Base-by-base conservation (phyloP, 2,113 vertebrate genomes). In the Axis porcinus region DNA sequence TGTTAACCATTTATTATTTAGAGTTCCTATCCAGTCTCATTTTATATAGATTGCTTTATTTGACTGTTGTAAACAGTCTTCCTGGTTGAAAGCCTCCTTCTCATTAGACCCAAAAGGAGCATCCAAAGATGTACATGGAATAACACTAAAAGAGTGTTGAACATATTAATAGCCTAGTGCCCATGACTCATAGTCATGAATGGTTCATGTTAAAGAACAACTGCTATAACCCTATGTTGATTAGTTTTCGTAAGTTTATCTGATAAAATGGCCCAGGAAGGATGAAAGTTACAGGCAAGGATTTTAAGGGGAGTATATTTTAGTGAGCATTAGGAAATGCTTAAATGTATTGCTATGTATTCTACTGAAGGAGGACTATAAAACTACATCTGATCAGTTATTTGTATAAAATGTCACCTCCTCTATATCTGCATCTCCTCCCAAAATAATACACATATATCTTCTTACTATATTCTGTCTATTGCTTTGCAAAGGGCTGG, bases 401-500 rank as follows among this genome's bases (percentile, higher is more conserved):
- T 70, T 60, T 57, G 64, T 10, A 43, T 54, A 14, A 89, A 70
- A 58, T 2, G 4, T 16, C 1, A n/a, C 6, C 7, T 92, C 33
- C 3, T 64, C 15, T 67, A 16, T n/a, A 50, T 47, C 45, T 0
- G 1, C 7, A 78, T 45, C 5, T 52, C 10, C 3, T 13, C 10
- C 5, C 14, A 3, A 67, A 62, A 88, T 52, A 94, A 76, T 28
- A 81, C 17, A 89, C 40, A 81, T 9, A 55, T 4, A 89, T 85
- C 40, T 33, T 25, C 21, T 85, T 52, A 43, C 28, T 86, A 4
- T 91, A 16, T 54, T 91, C 27, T 91, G 9, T 64, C 78, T 45
- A 58, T 86, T 95, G 58, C 27, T 84, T 94, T 92, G 17, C 28
- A 89, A 91, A 91, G 45, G 92, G 7, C 40, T 40, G 16, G 28